A percentile compares a stretch with the other conserved stretches of the same genome.
These are phyloP conservation scores for Malurus elegans DNA, from an alignment of 2,113 vertebrate genomes.

Conservation along the genomic window DNA sequence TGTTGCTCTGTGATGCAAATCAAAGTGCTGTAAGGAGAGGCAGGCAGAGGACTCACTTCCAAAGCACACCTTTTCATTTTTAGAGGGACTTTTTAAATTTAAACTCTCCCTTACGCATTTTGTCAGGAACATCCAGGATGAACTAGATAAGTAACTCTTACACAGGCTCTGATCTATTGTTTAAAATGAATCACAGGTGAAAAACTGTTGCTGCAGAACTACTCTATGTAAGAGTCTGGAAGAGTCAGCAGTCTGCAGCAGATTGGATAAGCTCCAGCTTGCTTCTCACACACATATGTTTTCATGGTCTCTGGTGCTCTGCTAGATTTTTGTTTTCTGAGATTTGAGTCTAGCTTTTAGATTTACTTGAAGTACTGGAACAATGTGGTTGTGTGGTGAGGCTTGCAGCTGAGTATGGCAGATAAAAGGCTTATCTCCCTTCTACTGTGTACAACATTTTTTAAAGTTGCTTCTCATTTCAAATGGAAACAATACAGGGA, in stretches of 20 bases:
- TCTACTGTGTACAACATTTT: not conserved
- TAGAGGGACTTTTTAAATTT: not conserved
- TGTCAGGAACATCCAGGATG: not conserved
- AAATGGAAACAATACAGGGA: not conserved
- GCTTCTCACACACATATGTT: not conserved
- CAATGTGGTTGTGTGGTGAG: not conserved
- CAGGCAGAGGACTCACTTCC: not conserved
- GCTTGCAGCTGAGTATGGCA: not conserved
- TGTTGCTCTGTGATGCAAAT: not conserved
- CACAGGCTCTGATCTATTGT: not conserved
- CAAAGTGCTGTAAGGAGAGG: not conserved
- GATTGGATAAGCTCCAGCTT: not conserved
- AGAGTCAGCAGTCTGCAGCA: slow-evolving; percentile 1
- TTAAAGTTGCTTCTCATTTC: not conserved
- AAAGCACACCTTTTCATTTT: not conserved
- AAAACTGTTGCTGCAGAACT: slow-evolving; percentile 17
- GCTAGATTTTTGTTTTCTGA: slow-evolving; percentile 25
- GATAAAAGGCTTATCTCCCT: slow-evolving; percentile 30
- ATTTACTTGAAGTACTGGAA: slow-evolving; percentile 14
- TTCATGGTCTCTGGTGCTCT: not conserved
- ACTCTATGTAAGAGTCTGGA: not conserved
- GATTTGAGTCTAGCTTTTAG: slow-evolving; percentile 38
- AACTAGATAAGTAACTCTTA: not conserved
- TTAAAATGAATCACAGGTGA: not conserved
- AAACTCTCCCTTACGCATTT: not conserved